Conservation (phyloP, 2,113 vertebrate genomes). For the Ariopsis seemanni region DNA sequence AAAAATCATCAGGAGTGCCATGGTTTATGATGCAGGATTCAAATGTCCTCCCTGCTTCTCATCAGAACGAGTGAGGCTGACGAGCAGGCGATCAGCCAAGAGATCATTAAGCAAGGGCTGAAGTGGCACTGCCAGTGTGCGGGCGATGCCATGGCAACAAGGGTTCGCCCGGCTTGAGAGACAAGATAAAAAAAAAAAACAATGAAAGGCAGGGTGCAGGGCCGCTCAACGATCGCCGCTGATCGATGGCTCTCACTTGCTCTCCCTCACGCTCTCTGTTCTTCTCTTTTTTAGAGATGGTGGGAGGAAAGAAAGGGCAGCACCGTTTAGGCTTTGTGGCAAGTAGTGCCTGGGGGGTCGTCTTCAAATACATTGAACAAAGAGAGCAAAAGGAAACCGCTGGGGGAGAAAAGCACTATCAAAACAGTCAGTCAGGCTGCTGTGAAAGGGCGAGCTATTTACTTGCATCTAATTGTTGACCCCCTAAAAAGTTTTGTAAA, state of each 20-base stretch:
- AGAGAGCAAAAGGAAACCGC: slow-evolving; percentile 26
- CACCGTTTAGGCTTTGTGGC: slow-evolving; percentile 51
- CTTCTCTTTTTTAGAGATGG: slow-evolving; percentile 42
- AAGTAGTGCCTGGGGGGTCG: slow-evolving; percentile 33
- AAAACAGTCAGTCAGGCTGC: slow-evolving; percentile 35
- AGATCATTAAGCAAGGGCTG: slow-evolving; percentile 82
- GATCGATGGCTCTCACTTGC: slow-evolving; percentile 69
- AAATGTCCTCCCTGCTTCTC: slow-evolving; percentile 63
- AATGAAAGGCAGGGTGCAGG: slow-evolving; percentile 72
- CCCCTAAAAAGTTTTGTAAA: slow-evolving; percentile 41
- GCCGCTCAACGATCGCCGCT: slow-evolving; percentile 69
- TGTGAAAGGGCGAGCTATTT: slow-evolving; percentile 35
- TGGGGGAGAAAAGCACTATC: slow-evolving; percentile 32
- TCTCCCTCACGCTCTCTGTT: slow-evolving; percentile 33
- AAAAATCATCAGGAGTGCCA: slow-evolving; percentile 39
- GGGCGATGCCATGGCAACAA: slow-evolving; percentile 78
- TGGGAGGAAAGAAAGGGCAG: slow-evolving; percentile 46
- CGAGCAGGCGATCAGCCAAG: slow-evolving; percentile 80
- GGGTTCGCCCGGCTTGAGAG: slow-evolving; percentile 69
- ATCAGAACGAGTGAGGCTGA: slow-evolving; percentile 72
- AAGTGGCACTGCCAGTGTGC: slow-evolving; percentile 77
- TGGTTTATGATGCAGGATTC: slow-evolving; percentile 45
- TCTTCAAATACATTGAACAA: slow-evolving; percentile 50
- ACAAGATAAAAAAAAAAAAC: slow-evolving; percentile 76
- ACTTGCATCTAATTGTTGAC: slow-evolving; percentile 38